Evolutionary conservation across 2,113 vertebrate species (phyloP).

Genomic region (Notarius quadriscutis): DNA sequence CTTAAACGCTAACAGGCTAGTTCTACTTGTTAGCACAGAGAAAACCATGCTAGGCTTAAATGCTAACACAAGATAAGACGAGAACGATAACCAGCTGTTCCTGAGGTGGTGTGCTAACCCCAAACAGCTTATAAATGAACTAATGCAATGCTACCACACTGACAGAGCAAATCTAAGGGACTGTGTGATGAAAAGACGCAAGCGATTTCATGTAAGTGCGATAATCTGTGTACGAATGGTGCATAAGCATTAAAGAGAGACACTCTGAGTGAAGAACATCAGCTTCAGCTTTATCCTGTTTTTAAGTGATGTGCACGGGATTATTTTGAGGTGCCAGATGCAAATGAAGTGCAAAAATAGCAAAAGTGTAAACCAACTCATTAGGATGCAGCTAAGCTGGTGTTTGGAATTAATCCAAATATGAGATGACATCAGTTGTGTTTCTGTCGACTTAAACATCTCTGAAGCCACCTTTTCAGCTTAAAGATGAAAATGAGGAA

Average conservation of each 20-base stretch:
- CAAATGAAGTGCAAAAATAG: conserved; percentile 4
- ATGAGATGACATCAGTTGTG: neutral
- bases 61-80: neutral
- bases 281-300: neutral
- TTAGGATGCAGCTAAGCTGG: neutral
- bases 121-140: conserved; percentile 9
- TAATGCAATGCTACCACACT: conserved; percentile 41
- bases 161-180: conserved; percentile 40
- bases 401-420: neutral
- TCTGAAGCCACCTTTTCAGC: neutral
- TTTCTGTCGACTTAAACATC: neutral
- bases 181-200: conserved; percentile 46
- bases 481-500: neutral
- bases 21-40: neutral
- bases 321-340: neutral
- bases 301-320: neutral
- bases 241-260: conserved; percentile 53
- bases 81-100: neutral
- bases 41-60: neutral
- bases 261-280: neutral
- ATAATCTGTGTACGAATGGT: conserved; percentile 47
- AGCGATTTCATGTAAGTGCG: conserved; percentile 54
- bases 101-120: conserved; percentile 9
- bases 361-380: neutral
- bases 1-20: too few species aligned